Conservation (phyloP, 1,140 invertebrate species). For the Camponotus floridanus region DNA sequence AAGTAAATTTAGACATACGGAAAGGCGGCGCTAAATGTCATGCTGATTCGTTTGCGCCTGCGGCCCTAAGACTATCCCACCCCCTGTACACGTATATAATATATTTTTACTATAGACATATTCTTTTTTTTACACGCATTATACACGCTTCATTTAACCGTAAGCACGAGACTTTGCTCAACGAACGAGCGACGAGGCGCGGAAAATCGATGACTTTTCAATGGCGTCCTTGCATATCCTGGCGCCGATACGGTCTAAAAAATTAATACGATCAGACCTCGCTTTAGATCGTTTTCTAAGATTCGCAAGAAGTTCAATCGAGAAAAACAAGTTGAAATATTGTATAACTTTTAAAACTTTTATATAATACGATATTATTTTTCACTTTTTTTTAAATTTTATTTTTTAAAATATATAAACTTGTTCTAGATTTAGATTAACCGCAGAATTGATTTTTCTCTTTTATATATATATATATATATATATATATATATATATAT, state of each 20-base stretch:
- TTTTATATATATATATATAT: background rate
- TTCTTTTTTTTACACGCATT: slow-evolving; percentile 49
- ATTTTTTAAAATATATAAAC: background rate
- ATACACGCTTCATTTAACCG: slow-evolving; percentile 59
- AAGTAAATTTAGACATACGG: slow-evolving; percentile 53
- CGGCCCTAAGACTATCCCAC: slow-evolving; percentile 54
- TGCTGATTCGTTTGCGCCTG: slow-evolving; percentile 58
- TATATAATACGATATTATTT: background rate
- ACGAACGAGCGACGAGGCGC: slow-evolving; percentile 40
- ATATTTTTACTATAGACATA: slow-evolving; percentile 40
- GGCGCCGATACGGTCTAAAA: slow-evolving; percentile 36
- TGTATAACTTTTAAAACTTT: background rate
- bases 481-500: too few relatives aligned
- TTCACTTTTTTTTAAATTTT: background rate
- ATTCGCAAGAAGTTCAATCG: slow-evolving; percentile 14
- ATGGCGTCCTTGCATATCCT: slow-evolving; percentile 58
- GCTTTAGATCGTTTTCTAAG: background rate
- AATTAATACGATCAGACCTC: slow-evolving; percentile 38
- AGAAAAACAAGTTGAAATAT: background rate
- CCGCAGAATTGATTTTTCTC: background rate
- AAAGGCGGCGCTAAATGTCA: slow-evolving; percentile 63
- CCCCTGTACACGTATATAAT: slow-evolving; percentile 14
- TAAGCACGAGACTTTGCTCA: slow-evolving; percentile 54
- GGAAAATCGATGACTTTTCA: slow-evolving; percentile 70
- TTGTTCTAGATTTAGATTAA: background rate